A percentile compares a stretch with the other conserved stretches of the same genome.
These are phyloP conservation scores for Syngnathoides biaculeatus DNA, from an alignment of 2,113 vertebrate species.

Conservation along the genomic window DNA sequence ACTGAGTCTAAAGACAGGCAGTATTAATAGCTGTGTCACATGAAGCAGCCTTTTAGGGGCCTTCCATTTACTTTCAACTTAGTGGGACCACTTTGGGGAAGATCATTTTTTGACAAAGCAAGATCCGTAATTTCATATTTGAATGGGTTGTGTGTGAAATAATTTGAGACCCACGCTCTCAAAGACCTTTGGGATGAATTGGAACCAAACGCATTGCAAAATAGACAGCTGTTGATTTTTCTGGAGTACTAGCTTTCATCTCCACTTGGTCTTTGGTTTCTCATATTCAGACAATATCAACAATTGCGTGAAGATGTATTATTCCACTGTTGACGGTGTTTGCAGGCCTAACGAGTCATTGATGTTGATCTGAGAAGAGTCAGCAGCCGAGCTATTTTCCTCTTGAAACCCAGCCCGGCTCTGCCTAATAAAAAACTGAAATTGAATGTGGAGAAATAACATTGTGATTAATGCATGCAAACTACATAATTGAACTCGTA, in stretches of 20 bases:
- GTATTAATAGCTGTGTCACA: too few relatives aligned
- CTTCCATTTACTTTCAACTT: too few relatives aligned
- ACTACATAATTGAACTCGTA: constrained; percentile 72
- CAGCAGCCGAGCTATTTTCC: constrained; percentile 34
- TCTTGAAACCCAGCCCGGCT: constrained; percentile 64
- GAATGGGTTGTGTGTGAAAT: too few relatives aligned
- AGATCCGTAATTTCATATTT: too few relatives aligned
- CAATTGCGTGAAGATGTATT: constrained; percentile 26
- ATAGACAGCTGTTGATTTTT: not conserved
- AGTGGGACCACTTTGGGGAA: too few relatives aligned
- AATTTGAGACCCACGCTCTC: too few relatives aligned
- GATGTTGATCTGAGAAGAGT: constrained; percentile 39
- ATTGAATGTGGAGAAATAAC: constrained; percentile 66
- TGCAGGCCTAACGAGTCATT: constrained; percentile 23
- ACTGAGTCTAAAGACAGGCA: too few relatives aligned
- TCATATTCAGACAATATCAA: constrained; percentile 19
- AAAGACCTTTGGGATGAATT: too few relatives aligned
- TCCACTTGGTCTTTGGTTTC: constrained; percentile 14
- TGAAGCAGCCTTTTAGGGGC: too few relatives aligned
- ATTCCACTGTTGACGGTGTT: constrained; percentile 40
- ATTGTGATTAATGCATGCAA: constrained; percentile 74
- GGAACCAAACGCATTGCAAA: not conserved
- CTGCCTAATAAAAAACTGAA: constrained; percentile 50
- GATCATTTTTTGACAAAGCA: too few relatives aligned
- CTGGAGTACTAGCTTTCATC: constrained; percentile 12